These are phyloP conservation scores for Odontocerum albicorne DNA, from an alignment of 2,888 invertebrate species.

Conservation along the genomic window DNA sequence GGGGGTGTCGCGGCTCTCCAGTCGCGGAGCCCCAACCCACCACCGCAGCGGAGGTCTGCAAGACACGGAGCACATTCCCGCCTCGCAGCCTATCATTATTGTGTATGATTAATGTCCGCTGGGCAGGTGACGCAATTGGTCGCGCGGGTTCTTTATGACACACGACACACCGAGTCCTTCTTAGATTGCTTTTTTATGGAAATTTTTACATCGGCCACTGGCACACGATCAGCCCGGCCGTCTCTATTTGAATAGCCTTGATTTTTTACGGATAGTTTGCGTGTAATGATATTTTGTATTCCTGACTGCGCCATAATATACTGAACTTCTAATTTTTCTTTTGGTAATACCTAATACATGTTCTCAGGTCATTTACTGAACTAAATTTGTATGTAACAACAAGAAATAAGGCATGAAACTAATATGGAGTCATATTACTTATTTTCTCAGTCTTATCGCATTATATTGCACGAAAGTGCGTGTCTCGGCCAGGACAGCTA, in stretches of 20 bases:
- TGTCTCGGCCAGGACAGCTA: too few relatives aligned
- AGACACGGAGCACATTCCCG: slow-evolving; percentile 22
- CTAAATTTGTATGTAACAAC: too few relatives aligned
- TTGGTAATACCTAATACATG: too few relatives aligned
- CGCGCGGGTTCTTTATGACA: slow-evolving; percentile 35
- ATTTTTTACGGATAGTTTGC: slow-evolving; percentile 25
- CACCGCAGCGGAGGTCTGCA: slow-evolving; percentile 16
- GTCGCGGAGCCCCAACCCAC: neutral
- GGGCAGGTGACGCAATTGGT: slow-evolving; percentile 41
- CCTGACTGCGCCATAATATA: neutral
- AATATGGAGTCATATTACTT: neutral
- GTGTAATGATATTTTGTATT: slow-evolving; percentile 19
- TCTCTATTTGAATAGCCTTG: slow-evolving; percentile 19
- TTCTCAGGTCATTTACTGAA: too few relatives aligned
- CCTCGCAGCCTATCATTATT: slow-evolving; percentile 52
- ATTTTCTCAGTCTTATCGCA: too few relatives aligned
- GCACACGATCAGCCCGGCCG: slow-evolving; percentile 8
- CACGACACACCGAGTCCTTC: slow-evolving; percentile 34
- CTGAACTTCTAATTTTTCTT: neutral
- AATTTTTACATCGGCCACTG: slow-evolving; percentile 24
- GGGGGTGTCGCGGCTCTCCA: neutral
- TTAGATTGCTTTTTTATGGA: slow-evolving; percentile 35
- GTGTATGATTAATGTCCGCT: slow-evolving; percentile 55
- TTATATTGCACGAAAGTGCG: too few relatives aligned
- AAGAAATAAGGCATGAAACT: too few relatives aligned